A percentile compares a stretch with the other conserved stretches of the same genome.
phyloP scores from a whole-genome alignment of 2,113 vertebrate species.

The Propithecus coquereli region DNA sequence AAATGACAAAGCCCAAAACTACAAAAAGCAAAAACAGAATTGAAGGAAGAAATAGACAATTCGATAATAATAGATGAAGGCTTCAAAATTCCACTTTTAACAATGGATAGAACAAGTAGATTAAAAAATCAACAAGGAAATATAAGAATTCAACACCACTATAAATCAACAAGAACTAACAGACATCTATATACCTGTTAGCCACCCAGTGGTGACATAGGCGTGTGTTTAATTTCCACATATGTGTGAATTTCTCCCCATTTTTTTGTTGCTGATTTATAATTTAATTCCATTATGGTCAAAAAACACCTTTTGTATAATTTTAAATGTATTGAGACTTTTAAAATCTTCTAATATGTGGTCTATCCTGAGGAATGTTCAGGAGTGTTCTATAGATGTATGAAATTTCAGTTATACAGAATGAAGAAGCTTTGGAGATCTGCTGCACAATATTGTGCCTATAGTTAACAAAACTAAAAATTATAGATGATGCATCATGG shows the following conservation, averaged over 20 bases:
- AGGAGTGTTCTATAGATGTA: background rate
- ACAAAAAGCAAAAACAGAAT: background rate
- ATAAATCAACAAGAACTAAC: background rate
- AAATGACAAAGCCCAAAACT: background rate
- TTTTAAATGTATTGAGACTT: no score
- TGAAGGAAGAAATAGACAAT: background rate
- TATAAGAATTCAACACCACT: background rate
- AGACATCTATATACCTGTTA: background rate
- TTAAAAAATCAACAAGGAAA: background rate
- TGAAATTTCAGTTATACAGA: background rate
- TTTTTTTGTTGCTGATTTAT: no score
- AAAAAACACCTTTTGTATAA: no score
- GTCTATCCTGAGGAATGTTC: no score
- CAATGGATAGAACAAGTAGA: background rate
- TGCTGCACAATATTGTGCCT: background rate
- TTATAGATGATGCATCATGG: background rate
- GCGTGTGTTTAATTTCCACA: no score
- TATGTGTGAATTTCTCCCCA: no score
- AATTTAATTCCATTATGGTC: no score
- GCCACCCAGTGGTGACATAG: no score
- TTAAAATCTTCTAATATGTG: no score
- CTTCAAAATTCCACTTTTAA: background rate
- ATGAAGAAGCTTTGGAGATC: background rate
- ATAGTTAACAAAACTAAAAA: background rate
- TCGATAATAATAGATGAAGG: background rate